Evolutionary conservation across 2,888 invertebrate genomes (phyloP), one percentile per base, ranked within the genome.

Genomic region (Eledone cirrhosa): DNA sequence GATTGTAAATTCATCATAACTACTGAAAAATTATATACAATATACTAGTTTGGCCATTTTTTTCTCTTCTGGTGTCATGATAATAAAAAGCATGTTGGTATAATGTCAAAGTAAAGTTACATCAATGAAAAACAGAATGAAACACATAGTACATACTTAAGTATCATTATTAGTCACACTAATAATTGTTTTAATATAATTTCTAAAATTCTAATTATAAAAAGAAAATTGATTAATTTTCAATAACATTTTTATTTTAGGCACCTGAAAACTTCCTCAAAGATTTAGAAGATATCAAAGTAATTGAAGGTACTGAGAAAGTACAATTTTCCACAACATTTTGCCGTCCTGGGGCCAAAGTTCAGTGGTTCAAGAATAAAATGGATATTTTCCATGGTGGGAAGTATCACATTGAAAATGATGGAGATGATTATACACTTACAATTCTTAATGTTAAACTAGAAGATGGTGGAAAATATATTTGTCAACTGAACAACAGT

Each of bases 381-480:
- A 89, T 97, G 95, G 98, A 99, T 93, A 93, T 98, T 77, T 99
- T 99, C 92, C 94, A 95, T 82, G 97, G 99, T 84, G 95, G 97
- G 80, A 99, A 98, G 92, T 99, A 96, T 91, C 98, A 99, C 92
- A 96, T 99, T 80, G 95, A 85, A 78, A 95, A 94, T 88, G 97
- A 98, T 90, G 95, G 95, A 87, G 97, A 97, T 88, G 94, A 94
- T 0, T 98, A 99, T 91, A 95, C 95, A 88, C 92, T 99, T 83
- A 95, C 96, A 84, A 97, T 99, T 87, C 93, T 93, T 90, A 94
- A 93, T 87, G 98, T 99, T 0, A 97, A 96, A 92, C 96, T 96
- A 59, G 99, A 99, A 86, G 99, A 99, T 91, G 95, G 95, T 84
- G 99, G 98, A 86, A 97, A 97, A 92, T 98, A 98, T 90, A 96